Conservation (phyloP, 2,113 vertebrate species). For the Chauna torquata region DNA sequence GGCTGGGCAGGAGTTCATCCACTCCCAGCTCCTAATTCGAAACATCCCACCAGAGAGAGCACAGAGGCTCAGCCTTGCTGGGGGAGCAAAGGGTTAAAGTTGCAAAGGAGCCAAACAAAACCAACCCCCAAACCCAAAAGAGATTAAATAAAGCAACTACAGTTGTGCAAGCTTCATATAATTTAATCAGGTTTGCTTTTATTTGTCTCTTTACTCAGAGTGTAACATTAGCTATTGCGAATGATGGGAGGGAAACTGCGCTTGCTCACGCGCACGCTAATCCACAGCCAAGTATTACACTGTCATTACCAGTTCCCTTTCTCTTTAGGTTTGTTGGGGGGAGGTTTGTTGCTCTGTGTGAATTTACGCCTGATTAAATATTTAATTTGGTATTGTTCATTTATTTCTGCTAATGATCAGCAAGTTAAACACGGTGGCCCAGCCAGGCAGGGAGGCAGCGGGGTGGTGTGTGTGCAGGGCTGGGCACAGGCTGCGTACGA, state of each 20-base stretch:
- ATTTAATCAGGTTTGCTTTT: slow-evolving; percentile 71
- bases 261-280: background rate
- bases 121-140: slow-evolving; percentile 19
- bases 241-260: slow-evolving; percentile 12
- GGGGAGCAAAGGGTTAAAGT: slow-evolving; percentile 40
- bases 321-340: background rate
- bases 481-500: background rate
- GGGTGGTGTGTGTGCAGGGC: background rate
- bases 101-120: background rate
- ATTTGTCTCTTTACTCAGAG: slow-evolving; percentile 65
- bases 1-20: background rate
- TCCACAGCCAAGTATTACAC: background rate
- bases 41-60: background rate
- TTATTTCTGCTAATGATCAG: slow-evolving; percentile 44
- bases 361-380: slow-evolving; percentile 60
- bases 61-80: background rate
- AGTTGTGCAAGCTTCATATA: slow-evolving; percentile 60
- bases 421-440: background rate
- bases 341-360: background rate
- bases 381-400: slow-evolving; percentile 43
- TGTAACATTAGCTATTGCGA: slow-evolving; percentile 64
- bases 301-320: slow-evolving; percentile 11
- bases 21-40: background rate
- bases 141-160: slow-evolving; percentile 60
- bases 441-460: background rate